These are phyloP conservation scores for Ophraella communa DNA, from an alignment of 2,888 invertebrate genomes.

Conservation along the genomic window DNA sequence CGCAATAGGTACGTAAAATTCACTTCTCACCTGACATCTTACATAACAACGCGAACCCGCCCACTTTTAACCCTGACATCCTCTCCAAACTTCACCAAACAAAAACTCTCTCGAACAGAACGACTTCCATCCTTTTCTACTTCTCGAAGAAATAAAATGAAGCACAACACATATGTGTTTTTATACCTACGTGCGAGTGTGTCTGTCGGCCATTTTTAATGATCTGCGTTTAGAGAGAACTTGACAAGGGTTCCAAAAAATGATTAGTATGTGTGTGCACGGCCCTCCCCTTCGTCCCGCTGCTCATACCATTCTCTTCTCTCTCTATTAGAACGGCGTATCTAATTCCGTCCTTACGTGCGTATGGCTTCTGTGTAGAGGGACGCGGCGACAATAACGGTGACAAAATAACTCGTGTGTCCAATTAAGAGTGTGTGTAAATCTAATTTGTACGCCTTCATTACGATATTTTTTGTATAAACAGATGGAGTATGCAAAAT, in stretches of 20 bases:
- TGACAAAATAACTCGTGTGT: neutral
- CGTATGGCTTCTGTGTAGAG: conserved; percentile 33
- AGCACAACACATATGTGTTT: no score
- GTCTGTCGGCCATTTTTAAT: conserved; percentile 49
- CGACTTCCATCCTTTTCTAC: conserved; percentile 1
- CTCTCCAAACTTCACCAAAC: neutral
- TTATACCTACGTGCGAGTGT: conserved; percentile 19
- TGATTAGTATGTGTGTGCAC: conserved; percentile 50
- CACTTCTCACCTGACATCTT: neutral
- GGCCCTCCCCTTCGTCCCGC: conserved; percentile 28
- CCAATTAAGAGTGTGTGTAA: neutral
- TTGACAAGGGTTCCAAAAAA: conserved; percentile 53
- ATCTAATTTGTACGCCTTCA: neutral
- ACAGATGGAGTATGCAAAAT: conserved; percentile 22
- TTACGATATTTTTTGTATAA: conserved; percentile 3
- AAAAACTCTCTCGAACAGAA: neutral
- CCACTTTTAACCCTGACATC: neutral
- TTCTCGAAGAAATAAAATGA: conserved; percentile 36
- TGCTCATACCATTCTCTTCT: no score
- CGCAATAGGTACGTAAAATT: neutral
- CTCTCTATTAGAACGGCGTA: conserved; percentile 5
- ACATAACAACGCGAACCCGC: neutral
- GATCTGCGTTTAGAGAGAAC: conserved; percentile 52
- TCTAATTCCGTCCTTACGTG: conserved; percentile 24
- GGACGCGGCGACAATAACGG: conserved; percentile 20